Base-by-base conservation (phyloP, 2,888 invertebrate genomes). In the Eutolmus rufibarbis region DNA sequence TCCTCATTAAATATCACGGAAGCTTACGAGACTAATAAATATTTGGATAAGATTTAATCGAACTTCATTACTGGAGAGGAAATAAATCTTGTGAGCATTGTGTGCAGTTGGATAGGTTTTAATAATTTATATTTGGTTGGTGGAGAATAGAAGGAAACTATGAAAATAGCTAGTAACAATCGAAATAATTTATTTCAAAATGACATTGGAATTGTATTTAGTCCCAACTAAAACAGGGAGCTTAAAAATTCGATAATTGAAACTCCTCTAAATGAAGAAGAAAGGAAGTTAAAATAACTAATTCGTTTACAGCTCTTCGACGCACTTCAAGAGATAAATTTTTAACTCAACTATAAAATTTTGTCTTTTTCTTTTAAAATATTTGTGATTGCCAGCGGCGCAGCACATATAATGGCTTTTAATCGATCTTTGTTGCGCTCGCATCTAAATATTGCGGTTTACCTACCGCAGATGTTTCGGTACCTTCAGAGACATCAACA, bases 361-460 rank as follows among this genome's bases (percentile, higher is more conserved):
- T 51, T 84, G 66, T 74, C 28, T 78, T 37, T 43, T 28, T 74
- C 46, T 78, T 66, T 66, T 82, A 56, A 87, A 79, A 76, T 76
- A 37, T 76, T 76, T 82, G 16, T 82, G 82, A 57, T 82, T 82
- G 82, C 82, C n/a, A n/a, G 40, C 37, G 37, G 46, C 19, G 5
- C 31, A n/a, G 46, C 19, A 2, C 31, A n/a, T n/a, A 46, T 23
- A 74, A 51, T 40, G 19, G 40, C 5, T 66, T 66, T 88, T 88
- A 81, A 56, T 85, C 76, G 43, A 76, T 16, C 74, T 87, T 87
- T 74, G 66, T 56, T 77, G 77, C 78, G 40, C 86, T 87, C 87
- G 79, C 86, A 88, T 88, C 88, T 86, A 89, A 88, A 56, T 88
- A 82, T 86, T 88, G 88, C 74, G 88, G 89, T 85, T 89, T 89